These are phyloP conservation scores for Callaeas wilsoni DNA, from an alignment of 2,113 vertebrate genomes.

Conservation along the genomic window DNA sequence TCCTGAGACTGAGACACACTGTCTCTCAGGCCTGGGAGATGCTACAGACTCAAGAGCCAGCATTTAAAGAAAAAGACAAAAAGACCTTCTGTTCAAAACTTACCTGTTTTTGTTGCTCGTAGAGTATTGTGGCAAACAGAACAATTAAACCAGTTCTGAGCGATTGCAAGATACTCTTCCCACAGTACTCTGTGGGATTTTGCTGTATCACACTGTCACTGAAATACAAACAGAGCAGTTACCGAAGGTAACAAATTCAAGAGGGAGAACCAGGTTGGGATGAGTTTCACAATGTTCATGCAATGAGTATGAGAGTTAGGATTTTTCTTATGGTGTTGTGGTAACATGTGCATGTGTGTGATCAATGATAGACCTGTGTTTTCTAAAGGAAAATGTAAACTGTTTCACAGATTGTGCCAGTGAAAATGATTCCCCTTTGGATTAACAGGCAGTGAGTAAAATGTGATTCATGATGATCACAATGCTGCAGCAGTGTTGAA, in stretches of 20 bases:
- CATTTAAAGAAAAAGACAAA: neutral
- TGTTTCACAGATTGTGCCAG: neutral
- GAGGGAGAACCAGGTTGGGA: neutral
- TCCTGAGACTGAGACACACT: neutral
- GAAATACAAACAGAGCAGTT: neutral
- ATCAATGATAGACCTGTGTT: neutral
- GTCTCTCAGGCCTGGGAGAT: neutral
- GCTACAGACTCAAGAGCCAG: neutral
- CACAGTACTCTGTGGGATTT: neutral
- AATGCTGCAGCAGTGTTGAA: rapidly evolving
- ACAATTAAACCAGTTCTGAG: neutral
- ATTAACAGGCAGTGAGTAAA: neutral
- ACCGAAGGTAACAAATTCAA: neutral
- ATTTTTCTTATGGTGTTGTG: neutral
- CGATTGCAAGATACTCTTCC: neutral
- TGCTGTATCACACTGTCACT: neutral
- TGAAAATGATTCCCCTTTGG: neutral
- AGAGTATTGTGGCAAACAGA: neutral
- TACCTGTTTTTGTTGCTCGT: neutral
- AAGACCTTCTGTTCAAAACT: rapidly evolving
- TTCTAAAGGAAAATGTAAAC: neutral
- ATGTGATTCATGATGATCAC: neutral
- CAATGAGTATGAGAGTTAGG: neutral
- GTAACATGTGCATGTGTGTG: rapidly evolving
- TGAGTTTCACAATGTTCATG: neutral